Percentiles rank a stretch among this genome's conserved stretches.
These are phyloP conservation scores for Lepidocyrtinus sp. DNA, from an alignment of 2,888 invertebrate species.

Conservation along the genomic window DNA sequence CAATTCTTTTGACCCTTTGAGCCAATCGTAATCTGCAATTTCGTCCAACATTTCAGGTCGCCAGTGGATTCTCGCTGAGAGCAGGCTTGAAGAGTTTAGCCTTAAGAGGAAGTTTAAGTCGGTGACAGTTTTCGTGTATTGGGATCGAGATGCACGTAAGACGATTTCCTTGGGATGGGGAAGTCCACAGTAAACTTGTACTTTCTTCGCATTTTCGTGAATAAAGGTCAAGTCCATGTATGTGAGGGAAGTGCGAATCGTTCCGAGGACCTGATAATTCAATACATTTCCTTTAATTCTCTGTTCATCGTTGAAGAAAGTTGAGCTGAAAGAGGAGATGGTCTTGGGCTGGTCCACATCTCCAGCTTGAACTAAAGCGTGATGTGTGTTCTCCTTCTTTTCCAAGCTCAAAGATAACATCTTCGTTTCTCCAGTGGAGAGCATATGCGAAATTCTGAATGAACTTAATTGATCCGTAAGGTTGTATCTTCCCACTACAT, in stretches of 20 bases:
- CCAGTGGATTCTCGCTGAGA: conserved; percentile 71
- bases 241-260: conserved; percentile 44
- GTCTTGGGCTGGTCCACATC: conserved; percentile 29
- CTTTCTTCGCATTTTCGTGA: conserved; percentile 47
- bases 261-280: conserved; percentile 23
- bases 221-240: conserved; percentile 55
- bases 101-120: conserved; percentile 69
- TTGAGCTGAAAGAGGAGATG: conserved; percentile 16
- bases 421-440: conserved; percentile 39
- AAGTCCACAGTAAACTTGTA: conserved; percentile 69
- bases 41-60: conserved; percentile 68
- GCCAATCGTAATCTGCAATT: conserved; percentile 41
- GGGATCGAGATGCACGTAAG: conserved; percentile 66
- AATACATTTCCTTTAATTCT: conserved; percentile 7
- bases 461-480: conserved; percentile 30
- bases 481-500: conserved; percentile 38
- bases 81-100: conserved; percentile 70
- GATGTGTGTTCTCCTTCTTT: not conserved
- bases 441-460: conserved; percentile 17
- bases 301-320: not conserved
- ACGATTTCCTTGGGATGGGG: conserved; percentile 70
- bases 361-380: conserved; percentile 24
- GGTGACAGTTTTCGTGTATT: conserved; percentile 68
- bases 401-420: conserved; percentile 4
- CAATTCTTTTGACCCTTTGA: conserved; percentile 24